Evolutionary conservation across 2,888 invertebrate species (phyloP).

Genomic region (Clitarchus hookeri): DNA sequence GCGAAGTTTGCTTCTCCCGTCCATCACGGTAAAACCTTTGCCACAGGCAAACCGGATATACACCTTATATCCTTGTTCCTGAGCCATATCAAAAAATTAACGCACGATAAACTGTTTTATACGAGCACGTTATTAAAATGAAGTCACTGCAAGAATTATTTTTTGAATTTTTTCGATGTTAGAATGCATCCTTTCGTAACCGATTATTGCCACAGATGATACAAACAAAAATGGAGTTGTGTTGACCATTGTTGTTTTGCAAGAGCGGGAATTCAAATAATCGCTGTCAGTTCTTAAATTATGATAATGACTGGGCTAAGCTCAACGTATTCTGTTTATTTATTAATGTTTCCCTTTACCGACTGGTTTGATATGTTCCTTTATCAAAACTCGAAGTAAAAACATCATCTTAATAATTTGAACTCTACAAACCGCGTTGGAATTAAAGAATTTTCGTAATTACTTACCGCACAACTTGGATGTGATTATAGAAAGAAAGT

Average conservation of each 20-base stretch:
- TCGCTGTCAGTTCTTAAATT: neutral
- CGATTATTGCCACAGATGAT: neutral
- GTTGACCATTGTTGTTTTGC: neutral
- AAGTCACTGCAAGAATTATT: neutral
- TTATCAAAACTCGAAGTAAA: too few relatives aligned
- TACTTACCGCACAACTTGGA: too few relatives aligned
- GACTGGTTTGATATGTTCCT: too few relatives aligned
- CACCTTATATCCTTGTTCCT: neutral
- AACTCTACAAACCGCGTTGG: too few relatives aligned
- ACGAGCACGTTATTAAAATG: neutral
- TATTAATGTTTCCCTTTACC: too few relatives aligned
- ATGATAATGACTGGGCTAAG: too few relatives aligned
- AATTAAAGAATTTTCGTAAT: too few relatives aligned
- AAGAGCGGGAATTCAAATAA: neutral
- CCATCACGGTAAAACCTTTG: constrained; percentile 51
- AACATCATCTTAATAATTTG: too few relatives aligned
- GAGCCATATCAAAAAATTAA: neutral
- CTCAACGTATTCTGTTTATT: too few relatives aligned
- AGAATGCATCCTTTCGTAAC: neutral
- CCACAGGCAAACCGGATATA: neutral
- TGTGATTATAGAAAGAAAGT: too few relatives aligned
- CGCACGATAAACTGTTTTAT: neutral
- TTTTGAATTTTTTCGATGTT: neutral
- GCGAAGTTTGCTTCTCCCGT: constrained; percentile 56
- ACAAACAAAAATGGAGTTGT: neutral